These are phyloP conservation scores for Harpagifer antarcticus DNA, from an alignment of 2,797 vertebrate genomes.

Conservation along the genomic window DNA sequence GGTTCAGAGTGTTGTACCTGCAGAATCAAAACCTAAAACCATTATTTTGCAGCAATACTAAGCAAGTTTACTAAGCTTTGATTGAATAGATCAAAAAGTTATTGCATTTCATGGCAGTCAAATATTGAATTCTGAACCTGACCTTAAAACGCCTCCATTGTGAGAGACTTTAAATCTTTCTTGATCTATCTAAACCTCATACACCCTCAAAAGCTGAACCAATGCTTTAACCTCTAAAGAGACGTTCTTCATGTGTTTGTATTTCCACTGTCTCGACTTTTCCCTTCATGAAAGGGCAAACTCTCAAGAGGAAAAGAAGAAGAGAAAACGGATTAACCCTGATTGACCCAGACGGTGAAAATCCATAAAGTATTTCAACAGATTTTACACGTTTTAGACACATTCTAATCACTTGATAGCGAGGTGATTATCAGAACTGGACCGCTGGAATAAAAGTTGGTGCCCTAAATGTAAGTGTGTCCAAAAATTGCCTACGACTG, in stretches of 20 bases:
- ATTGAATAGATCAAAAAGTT: not conserved
- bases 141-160: not conserved
- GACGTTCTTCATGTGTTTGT: not conserved
- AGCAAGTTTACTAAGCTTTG: not conserved
- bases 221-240: not conserved
- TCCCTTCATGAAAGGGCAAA: not conserved
- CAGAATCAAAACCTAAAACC: not conserved
- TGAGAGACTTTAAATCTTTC: not conserved
- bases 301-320: not conserved
- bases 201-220: not conserved
- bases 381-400: conserved; percentile 13
- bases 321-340: conserved; percentile 13
- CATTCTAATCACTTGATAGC: conserved; percentile 19
- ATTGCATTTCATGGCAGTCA: not conserved
- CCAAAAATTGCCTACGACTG: conserved; percentile 54
- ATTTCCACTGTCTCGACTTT: not conserved
- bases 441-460: conserved; percentile 31
- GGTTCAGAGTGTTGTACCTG: not conserved
- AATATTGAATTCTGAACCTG: not conserved
- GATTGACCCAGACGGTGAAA: conserved; percentile 33
- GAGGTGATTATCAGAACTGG: conserved; percentile 35
- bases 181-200: not conserved
- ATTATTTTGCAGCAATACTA: too few relatives aligned
- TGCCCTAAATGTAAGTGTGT: conserved; percentile 64
- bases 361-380: conserved; percentile 19